These are phyloP conservation scores for Lepidurus arcticus DNA, from an alignment of 1,140 invertebrate genomes.

Conservation along the genomic window DNA sequence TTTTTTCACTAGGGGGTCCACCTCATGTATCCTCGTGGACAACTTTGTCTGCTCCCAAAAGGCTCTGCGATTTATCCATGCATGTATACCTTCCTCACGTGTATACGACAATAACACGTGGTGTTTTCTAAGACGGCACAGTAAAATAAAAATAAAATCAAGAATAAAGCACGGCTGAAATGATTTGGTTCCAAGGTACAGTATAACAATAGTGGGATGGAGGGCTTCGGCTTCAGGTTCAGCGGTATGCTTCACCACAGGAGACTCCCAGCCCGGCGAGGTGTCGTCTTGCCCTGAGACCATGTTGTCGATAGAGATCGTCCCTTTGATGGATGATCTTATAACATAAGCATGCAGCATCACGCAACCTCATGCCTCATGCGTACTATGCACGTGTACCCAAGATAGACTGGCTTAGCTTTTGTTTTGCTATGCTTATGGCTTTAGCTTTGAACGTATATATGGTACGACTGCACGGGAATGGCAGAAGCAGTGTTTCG, in stretches of 20 bases:
- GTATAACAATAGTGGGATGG: not conserved
- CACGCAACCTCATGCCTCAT: not conserved
- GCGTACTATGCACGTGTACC: not conserved
- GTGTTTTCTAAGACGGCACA: too few species aligned
- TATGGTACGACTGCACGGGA: too few species aligned
- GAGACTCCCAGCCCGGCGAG: not conserved
- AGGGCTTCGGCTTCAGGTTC: not conserved
- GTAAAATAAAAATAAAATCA: not conserved
- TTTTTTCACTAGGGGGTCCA: not conserved
- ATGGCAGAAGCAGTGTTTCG: too few species aligned
- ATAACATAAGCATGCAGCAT: not conserved
- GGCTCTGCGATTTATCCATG: not conserved
- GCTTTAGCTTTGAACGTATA: too few species aligned
- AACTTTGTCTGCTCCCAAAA: not conserved
- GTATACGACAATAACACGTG: too few species aligned
- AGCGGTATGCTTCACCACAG: conserved; percentile 1
- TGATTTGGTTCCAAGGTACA: not conserved
- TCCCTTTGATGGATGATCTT: conserved; percentile 21
- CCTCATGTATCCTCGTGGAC: conserved; percentile 7
- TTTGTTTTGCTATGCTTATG: too few species aligned
- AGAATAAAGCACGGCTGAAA: not conserved
- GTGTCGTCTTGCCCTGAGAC: conserved; percentile 18
- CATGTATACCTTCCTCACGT: not conserved
- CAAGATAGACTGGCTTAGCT: not conserved
- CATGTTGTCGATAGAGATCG: conserved; percentile 21